Evolutionary conservation across 2,888 invertebrate species (phyloP), one percentile per base, ranked within the genome.

Genomic region (Julus scanicus): DNA sequence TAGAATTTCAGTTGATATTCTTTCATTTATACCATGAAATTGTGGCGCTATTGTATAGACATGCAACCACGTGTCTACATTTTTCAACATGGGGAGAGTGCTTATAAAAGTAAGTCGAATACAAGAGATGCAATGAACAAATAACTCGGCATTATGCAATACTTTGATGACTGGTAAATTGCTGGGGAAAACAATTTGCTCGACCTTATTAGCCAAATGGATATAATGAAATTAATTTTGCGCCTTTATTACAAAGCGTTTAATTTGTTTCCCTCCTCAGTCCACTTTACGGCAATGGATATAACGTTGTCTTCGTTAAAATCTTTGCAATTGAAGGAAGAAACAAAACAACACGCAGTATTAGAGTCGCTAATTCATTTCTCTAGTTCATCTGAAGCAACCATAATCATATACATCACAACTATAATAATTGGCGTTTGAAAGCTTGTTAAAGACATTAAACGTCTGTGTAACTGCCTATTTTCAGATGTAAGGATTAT

Each of bases 371-470:
- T 63, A 63, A 63, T 63, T 63, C 57, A 63, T 63, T 63, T n/a
- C n/a, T 63, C n/a, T 15, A 15, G 15, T 53, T 9, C 53, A 15
- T 53, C 53, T 15, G 15, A 53, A 53, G 57, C n/a, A 63, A n/a
- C n/a, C 57, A 63, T 63, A 63, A 63, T 63, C 57, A 63, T 63
- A 63, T n/a, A 63, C 57, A 63, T 63, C 57, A 63, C 57, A 63
- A 15, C 57, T 17, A n/a, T 63, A 63, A 63, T 63, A 63, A 63
- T 63, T 63, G 57, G n/a, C 15, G 57, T 63, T 63, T 63, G 57
- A 63, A 63, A 63, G 57, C 57, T 17, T 6, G 57, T 63, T 63
- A 63, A 63, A n/a, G 57, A 63, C 57, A 63, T 63, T 63, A 63
- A 63, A 8, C 57, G 57, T 63, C n/a, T 63, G 57, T 63, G 57